Evolutionary conservation across 1,140 invertebrate genomes (phyloP), one percentile per base, ranked within the genome.

Genomic region (Thaumetopoea pityocampa): DNA sequence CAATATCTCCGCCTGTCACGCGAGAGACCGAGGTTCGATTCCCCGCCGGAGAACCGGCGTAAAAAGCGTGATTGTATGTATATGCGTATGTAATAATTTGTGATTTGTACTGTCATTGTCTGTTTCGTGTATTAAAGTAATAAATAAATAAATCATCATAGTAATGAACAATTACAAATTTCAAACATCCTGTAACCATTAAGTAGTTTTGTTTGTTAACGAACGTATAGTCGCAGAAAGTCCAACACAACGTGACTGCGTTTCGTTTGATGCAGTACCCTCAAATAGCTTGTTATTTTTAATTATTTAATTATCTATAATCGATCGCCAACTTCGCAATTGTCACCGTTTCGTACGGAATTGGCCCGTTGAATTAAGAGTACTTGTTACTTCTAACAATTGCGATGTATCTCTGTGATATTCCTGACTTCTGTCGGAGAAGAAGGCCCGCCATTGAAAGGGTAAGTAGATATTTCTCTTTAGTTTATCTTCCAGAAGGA

Each of bases 371-470:
- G 14, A 32, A 24, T 18, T 24, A 12, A 5, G 11, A 29, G 10
- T 51, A 27, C 15, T 34, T 44, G 29, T 32, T 14, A 19, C 2
- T 12, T 9, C 26, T 29, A 6, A 11, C 9, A 18, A 28, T 9
- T 37, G 46, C 27, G 32, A 74, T 77, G 72, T 80, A 74, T 57
- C 47, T 73, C 50, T 76, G 68, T 38, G 65, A 68, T 5, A 59
- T 77, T 19, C 65, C 67, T 16, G 56, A 69, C 12, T 80, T 80
- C 41, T 80, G 73, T 53, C 38, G 50, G 11, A 52, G 72, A 8
- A 50, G 55, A 2, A 29, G 68, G 9, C 54, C 64, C 1, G 24
- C 20, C 26, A 41, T 67, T 33, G 68, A 77, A 44, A 50, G 65
- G 60, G 76, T 72, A 32, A 65, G 69, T 68, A 9, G 23, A 6